phyloP scores from a whole-genome alignment of 2,888 invertebrate genomes.

The Sylvicola cinctus region DNA sequence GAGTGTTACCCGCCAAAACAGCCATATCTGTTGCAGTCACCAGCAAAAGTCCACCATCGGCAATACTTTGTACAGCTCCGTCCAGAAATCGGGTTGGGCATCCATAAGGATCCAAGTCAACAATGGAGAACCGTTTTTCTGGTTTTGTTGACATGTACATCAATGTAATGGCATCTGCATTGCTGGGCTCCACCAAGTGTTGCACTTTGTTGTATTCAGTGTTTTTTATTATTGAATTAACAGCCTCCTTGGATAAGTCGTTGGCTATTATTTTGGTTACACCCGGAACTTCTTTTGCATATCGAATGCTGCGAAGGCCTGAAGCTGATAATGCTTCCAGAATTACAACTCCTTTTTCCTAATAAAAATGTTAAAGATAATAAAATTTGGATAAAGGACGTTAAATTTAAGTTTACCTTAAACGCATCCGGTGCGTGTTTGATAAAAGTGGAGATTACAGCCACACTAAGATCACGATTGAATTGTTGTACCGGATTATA shows the following conservation, averaged over 20 bases:
- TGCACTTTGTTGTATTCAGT: slow-evolving; percentile 53
- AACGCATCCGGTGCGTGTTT: too few species aligned
- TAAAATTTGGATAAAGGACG: too few species aligned
- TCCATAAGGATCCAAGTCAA: slow-evolving; percentile 96
- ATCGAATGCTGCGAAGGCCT: slow-evolving; percentile 85
- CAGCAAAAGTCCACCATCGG: slow-evolving; percentile 68
- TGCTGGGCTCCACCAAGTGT: slow-evolving; percentile 49
- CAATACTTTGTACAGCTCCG: slow-evolving; percentile 60
- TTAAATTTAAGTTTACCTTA: too few species aligned
- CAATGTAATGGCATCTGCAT: slow-evolving; percentile 76
- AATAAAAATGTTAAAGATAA: too few species aligned
- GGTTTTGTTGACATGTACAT: slow-evolving; percentile 60
- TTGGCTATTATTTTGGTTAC: slow-evolving; percentile 71
- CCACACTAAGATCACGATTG: slow-evolving; percentile 80
- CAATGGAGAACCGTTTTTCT: slow-evolving; percentile 55
- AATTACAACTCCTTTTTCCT: slow-evolving; percentile 28
- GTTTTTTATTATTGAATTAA: slow-evolving; percentile 69
- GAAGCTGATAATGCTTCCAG: slow-evolving; percentile 92
- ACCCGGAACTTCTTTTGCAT: slow-evolving; percentile 83
- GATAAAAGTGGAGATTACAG: slow-evolving; percentile 52
- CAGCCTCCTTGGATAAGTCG: slow-evolving; percentile 69
- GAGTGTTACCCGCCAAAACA: slow-evolving; percentile 82
- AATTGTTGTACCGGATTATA: slow-evolving; percentile 99
- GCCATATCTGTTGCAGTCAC: slow-evolving; percentile 98
- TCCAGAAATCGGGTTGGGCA: slow-evolving; percentile 86